Conservation (phyloP, 1,140 invertebrate genomes). For the Drosophila kanapiae region DNA sequence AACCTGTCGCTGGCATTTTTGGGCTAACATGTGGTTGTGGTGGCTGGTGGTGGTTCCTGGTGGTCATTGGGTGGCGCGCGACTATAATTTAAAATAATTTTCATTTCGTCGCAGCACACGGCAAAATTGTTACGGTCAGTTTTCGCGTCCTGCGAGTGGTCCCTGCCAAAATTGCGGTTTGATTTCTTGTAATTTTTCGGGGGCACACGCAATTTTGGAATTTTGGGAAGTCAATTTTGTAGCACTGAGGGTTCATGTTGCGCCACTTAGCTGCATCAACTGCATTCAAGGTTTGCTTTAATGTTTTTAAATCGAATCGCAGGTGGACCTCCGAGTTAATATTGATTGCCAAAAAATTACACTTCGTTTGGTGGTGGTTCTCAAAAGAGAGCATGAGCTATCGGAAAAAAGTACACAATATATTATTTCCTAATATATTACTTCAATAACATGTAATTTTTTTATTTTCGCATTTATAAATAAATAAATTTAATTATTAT, state of each 20-base stretch:
- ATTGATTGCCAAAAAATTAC: conserved; percentile 3
- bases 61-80: conserved; percentile 1
- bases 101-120: conserved; percentile 36
- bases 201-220: conserved; percentile 20
- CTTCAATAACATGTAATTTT: too few relatives aligned
- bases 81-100: conserved; percentile 75
- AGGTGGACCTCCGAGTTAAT: too few relatives aligned
- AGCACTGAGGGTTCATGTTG: conserved; percentile 2
- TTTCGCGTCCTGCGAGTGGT: not conserved
- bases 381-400: too few relatives aligned
- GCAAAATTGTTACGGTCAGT: conserved; percentile 17
- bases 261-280: conserved; percentile 12
- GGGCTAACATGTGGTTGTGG: conserved; percentile 64
- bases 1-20: conserved; percentile 62
- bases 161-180: conserved; percentile 34
- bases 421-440: too few relatives aligned
- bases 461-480: too few relatives aligned
- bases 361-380: too few relatives aligned
- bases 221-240: conserved; percentile 43
- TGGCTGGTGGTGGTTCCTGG: not conserved
- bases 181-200: conserved; percentile 31
- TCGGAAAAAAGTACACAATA: too few relatives aligned
- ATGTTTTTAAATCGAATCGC: conserved; percentile 49
- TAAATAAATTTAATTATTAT: too few relatives aligned
- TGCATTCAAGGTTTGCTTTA: conserved; percentile 47